These are phyloP conservation scores for Dermochelys coriacea DNA, from an alignment of 2,797 vertebrate genomes.

Conservation along the genomic window DNA sequence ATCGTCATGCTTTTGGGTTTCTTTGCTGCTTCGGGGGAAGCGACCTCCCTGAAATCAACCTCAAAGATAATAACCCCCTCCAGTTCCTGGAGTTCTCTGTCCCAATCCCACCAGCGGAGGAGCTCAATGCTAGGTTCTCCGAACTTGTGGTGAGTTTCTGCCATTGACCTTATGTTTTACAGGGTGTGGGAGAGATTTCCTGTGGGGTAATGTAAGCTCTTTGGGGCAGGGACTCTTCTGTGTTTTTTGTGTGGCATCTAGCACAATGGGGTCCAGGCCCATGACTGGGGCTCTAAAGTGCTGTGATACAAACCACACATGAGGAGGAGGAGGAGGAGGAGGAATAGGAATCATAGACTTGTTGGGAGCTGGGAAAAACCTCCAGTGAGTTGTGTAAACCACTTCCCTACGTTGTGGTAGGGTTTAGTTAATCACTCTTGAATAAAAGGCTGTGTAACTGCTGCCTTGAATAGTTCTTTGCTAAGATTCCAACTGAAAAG, in stretches of 20 bases:
- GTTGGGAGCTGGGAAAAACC: background rate
- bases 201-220: background rate
- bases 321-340: too few species aligned
- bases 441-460: background rate
- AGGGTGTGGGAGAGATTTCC: background rate
- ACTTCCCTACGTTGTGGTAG: background rate
- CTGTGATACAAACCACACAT: background rate
- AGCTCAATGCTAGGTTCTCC: conserved; percentile 94
- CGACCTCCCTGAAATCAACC: conserved; percentile 95
- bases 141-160: conserved; percentile 95
- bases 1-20: conserved; percentile 93
- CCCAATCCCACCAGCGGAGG: conserved; percentile 93
- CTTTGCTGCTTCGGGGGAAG: conserved; percentile 95
- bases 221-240: background rate
- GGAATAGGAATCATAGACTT: background rate
- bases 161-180: background rate
- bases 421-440: background rate
- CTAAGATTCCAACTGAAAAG: background rate
- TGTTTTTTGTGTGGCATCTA: background rate
- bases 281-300: background rate
- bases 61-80: conserved; percentile 93
- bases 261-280: background rate
- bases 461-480: background rate
- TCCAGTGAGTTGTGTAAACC: background rate
- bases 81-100: conserved; percentile 96